A percentile compares a stretch with the other conserved stretches of the same genome.
phyloP scores from a whole-genome alignment of 2,113 vertebrate species.

The Aleadryas rufinucha region DNA sequence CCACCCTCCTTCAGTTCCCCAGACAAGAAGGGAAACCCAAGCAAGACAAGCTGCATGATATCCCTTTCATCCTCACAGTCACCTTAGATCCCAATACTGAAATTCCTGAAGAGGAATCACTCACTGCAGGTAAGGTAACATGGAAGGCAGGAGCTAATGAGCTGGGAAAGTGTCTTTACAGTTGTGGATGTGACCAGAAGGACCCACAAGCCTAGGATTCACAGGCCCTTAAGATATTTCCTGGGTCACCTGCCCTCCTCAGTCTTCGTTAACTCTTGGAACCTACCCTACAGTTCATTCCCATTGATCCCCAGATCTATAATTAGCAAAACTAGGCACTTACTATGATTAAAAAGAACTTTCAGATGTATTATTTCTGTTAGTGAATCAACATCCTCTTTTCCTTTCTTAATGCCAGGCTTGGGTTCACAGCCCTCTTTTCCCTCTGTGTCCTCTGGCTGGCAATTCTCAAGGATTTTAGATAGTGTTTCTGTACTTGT shows the following conservation, averaged over 20 bases:
- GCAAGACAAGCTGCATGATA: neutral
- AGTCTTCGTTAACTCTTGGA: neutral
- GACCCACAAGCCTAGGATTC: neutral
- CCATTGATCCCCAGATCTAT: too few species aligned
- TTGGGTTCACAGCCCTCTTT: neutral
- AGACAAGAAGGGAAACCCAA: neutral
- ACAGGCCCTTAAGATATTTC: neutral
- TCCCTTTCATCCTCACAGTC: neutral
- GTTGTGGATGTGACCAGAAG: neutral
- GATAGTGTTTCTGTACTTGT: neutral
- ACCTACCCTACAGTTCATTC: neutral
- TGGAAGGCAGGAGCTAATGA: neutral
- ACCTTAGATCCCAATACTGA: neutral
- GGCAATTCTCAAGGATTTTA: neutral
- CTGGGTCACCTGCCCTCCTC: neutral
- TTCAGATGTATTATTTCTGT: neutral
- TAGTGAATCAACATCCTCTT: neutral
- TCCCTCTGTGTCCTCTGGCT: neutral
- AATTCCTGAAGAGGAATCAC: neutral
- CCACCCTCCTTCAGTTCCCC: neutral
- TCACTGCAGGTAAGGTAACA: neutral
- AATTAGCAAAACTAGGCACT: neutral
- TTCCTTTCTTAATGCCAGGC: neutral
- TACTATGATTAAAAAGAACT: neutral
- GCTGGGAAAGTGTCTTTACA: neutral